Evolutionary conservation across 1,140 invertebrate genomes (phyloP).

Genomic region (Aplysia californica): DNA sequence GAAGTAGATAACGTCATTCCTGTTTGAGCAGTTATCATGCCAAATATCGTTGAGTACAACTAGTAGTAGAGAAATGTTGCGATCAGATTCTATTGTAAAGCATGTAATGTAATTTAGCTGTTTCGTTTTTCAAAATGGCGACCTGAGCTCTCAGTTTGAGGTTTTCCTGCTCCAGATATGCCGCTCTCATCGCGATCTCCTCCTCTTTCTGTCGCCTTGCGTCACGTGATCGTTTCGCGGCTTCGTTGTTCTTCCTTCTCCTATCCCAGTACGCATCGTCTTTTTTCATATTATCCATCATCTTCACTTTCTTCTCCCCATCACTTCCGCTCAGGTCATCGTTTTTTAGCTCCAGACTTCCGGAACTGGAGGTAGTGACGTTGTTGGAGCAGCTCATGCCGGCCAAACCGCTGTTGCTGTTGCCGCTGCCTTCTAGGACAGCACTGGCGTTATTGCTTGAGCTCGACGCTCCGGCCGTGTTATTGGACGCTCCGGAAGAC

Average conservation of each 20-base stretch:
- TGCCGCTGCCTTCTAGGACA: not conserved
- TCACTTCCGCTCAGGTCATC: slow-evolving; percentile 8
- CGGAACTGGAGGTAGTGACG: slow-evolving; percentile 9
- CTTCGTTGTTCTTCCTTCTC: slow-evolving; percentile 68
- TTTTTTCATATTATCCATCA: slow-evolving; percentile 53
- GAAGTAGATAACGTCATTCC: no score
- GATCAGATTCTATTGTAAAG: slow-evolving; percentile 65
- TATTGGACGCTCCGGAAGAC: not conserved
- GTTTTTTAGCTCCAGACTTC: not conserved
- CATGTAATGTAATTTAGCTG: slow-evolving; percentile 71
- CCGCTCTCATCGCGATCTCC: slow-evolving; percentile 63
- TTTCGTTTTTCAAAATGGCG: slow-evolving; percentile 60
- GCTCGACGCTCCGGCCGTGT: not conserved
- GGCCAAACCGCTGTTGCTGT: not conserved
- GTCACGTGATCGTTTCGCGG: slow-evolving; percentile 67
- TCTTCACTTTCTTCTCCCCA: slow-evolving; percentile 5
- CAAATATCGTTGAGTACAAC: no score
- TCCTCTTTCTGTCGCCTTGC: slow-evolving; percentile 66
- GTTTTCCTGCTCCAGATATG: slow-evolving; percentile 68
- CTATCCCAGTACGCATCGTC: slow-evolving; percentile 68
- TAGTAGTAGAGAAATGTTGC: not conserved
- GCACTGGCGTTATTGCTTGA: not conserved
- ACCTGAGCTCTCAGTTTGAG: slow-evolving; percentile 64
- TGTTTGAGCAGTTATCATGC: no score
- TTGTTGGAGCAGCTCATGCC: slow-evolving; percentile 2